phyloP scores from a whole-genome alignment of 2,888 invertebrate genomes.

The Nephrotoma appendiculata region DNA sequence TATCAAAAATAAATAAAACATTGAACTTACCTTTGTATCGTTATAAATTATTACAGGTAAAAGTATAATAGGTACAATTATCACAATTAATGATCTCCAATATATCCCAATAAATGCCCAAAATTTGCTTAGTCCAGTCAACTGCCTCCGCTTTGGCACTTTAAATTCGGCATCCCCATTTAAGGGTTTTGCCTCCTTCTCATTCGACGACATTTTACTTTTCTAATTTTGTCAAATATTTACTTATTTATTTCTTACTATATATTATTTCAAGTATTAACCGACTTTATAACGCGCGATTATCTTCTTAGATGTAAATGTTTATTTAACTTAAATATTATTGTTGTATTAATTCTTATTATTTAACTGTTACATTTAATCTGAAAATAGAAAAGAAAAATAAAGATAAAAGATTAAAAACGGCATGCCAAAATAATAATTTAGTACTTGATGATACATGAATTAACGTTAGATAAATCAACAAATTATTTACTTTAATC shows the following conservation, averaged over 20 bases:
- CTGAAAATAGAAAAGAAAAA: background rate
- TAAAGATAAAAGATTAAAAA: background rate
- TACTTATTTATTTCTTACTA: background rate
- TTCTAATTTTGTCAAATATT: background rate
- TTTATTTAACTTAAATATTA: background rate
- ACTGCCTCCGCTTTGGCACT: background rate
- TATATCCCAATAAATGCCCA: constrained; percentile 27
- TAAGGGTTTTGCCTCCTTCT: background rate
- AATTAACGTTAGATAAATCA: background rate
- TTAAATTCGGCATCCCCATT: background rate
- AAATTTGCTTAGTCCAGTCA: background rate
- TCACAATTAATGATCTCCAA: constrained; percentile 59
- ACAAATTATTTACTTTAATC: background rate
- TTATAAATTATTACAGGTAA: constrained; percentile 51
- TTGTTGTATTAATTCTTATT: background rate
- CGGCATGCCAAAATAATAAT: background rate
- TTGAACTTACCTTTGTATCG: constrained; percentile 36
- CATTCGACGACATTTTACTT: background rate
- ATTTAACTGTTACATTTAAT: background rate
- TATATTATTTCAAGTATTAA: background rate
- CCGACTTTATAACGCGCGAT: background rate
- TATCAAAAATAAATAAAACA: background rate
- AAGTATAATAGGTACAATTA: constrained; percentile 51
- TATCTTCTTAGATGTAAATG: background rate
- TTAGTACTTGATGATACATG: background rate